Evolutionary conservation across 2,797 vertebrate species (phyloP).

Genomic region (Notamacropus eugenii): DNA sequence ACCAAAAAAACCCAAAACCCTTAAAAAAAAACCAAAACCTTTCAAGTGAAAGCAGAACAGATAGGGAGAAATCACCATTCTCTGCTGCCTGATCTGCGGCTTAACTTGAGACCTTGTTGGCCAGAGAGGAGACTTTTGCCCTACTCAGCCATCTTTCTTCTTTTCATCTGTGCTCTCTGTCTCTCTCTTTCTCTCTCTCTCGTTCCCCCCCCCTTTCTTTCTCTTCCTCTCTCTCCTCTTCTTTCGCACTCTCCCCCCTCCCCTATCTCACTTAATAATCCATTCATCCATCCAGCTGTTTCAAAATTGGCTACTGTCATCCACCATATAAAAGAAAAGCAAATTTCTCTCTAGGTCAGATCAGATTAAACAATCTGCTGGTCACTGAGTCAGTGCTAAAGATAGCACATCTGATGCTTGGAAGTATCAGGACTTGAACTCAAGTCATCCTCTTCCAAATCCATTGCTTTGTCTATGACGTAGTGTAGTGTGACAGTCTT

Average conservation of each 20-base stretch:
- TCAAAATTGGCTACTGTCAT: not conserved
- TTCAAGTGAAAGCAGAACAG: not conserved
- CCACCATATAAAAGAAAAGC: not conserved
- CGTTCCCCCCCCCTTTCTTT: not conserved
- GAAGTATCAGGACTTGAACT: not conserved
- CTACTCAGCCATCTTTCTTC: not conserved
- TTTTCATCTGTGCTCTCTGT: not conserved
- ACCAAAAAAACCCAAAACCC: not conserved
- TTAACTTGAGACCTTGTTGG: not conserved
- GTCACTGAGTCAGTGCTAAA: conserved; percentile 33
- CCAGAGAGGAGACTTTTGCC: not conserved
- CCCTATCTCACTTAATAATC: too few relatives aligned
- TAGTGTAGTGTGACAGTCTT: not conserved
- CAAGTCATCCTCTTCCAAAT: not conserved
- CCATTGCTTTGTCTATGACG: not conserved
- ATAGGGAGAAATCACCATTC: not conserved
- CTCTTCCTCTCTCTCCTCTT: accelerated
- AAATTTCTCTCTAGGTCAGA: conserved; percentile 67
- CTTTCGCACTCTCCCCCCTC: too few relatives aligned
- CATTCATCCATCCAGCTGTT: not conserved
- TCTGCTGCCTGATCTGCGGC: not conserved
- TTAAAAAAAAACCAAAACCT: not conserved
- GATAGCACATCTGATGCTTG: not conserved
- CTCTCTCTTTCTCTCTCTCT: not conserved
- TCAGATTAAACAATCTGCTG: conserved; percentile 76